Evolutionary conservation across 2,113 vertebrate genomes (phyloP).

Genomic region (Egretta garzetta): DNA sequence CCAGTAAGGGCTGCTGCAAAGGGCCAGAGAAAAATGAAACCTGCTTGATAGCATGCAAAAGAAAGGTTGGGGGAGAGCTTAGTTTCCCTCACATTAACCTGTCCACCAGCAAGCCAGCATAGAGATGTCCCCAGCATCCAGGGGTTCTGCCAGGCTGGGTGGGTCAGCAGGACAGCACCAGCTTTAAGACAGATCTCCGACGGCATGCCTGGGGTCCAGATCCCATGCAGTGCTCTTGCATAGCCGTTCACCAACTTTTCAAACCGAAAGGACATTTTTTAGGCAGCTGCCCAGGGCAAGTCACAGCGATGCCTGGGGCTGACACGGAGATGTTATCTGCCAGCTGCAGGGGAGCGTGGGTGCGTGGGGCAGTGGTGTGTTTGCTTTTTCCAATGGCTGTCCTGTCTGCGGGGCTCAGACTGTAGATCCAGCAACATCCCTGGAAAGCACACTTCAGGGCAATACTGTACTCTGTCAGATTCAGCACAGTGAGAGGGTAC

Average conservation of each 20-base stretch:
- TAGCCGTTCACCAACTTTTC: not conserved
- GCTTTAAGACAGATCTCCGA: fast-evolving
- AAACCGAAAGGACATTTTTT: not conserved
- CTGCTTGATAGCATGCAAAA: not conserved
- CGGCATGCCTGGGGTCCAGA: not conserved
- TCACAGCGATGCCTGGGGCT: not conserved
- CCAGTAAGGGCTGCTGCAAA: not conserved
- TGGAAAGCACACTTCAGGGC: not conserved
- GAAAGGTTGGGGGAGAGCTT: not conserved
- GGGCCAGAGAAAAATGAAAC: not conserved
- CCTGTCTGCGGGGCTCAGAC: not conserved
- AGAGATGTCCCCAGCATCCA: not conserved
- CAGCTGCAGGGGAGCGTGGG: fast-evolving
- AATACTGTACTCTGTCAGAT: not conserved
- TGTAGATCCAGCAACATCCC: not conserved
- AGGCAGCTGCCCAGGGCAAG: not conserved
- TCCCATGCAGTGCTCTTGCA: fast-evolving
- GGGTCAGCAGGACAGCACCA: not conserved
- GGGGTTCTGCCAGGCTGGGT: not conserved
- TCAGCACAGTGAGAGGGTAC: not conserved
- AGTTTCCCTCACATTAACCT: not conserved
- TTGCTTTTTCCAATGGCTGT: not conserved
- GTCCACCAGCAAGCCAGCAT: not conserved
- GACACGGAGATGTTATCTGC: not conserved
- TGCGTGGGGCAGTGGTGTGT: not conserved